Percentiles rank a stretch among this genome's conserved stretches.
Conservation (phyloP, 2,888 invertebrate genomes). For the Sesia apiformis region DNA sequence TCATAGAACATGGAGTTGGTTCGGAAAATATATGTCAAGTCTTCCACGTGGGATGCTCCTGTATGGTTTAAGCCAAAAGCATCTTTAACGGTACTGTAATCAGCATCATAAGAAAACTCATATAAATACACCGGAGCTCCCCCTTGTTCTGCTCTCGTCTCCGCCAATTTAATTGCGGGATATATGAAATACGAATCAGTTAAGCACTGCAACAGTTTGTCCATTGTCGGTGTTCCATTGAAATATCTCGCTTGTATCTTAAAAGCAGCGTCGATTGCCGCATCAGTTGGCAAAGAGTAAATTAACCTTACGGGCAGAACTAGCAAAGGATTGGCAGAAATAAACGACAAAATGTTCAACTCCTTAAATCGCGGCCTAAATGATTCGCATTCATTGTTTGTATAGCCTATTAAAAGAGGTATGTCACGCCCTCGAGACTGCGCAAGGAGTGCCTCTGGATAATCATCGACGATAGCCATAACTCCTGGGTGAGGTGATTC, state of each 20-base stretch:
- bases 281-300: constrained; percentile 20
- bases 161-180: constrained; percentile 38
- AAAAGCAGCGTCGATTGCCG: constrained; percentile 18
- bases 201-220: constrained; percentile 34
- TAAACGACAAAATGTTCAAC: constrained; percentile 27
- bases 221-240: constrained; percentile 24
- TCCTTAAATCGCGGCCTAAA: constrained; percentile 38
- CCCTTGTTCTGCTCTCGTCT: constrained; percentile 18
- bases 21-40: constrained; percentile 70
- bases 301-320: constrained; percentile 27
- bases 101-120: constrained; percentile 66
- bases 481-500: constrained; percentile 41
- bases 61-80: constrained; percentile 35
- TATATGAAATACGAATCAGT: constrained; percentile 43
- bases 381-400: constrained; percentile 43
- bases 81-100: constrained; percentile 58
- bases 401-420: constrained; percentile 50
- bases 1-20: constrained; percentile 29
- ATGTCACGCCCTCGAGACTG: constrained; percentile 39
- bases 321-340: constrained; percentile 25
- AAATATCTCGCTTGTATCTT: constrained; percentile 33
- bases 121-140: constrained; percentile 67
- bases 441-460: constrained; percentile 39
- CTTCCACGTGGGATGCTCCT: constrained; percentile 76
- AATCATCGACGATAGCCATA: constrained; percentile 40